A percentile compares a stretch with the other conserved stretches of the same genome.
These are phyloP conservation scores for Acrossocheilus wenchowensis DNA, from an alignment of 2,797 vertebrate species.

Conservation along the genomic window DNA sequence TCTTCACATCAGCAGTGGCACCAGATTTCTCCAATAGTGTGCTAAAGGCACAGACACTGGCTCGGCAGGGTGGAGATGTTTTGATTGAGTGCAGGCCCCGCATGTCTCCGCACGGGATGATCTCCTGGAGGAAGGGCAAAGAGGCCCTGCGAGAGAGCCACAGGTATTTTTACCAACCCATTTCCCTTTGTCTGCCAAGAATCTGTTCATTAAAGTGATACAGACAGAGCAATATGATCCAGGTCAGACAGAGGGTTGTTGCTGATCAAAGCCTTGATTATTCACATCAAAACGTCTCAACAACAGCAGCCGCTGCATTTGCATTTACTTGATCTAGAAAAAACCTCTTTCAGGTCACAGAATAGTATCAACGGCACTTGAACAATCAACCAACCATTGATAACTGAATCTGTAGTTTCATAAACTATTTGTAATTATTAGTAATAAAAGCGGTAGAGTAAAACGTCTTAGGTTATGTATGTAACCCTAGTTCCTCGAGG, in stretches of 20 bases:
- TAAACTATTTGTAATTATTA: background rate
- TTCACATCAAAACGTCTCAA: conserved; percentile 18
- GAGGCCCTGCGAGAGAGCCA: conserved; percentile 88
- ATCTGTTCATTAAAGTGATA: conserved; percentile 18
- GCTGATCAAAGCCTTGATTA: conserved; percentile 21
- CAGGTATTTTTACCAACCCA: conserved; percentile 79
- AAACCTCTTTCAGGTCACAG: background rate
- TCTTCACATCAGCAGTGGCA: conserved; percentile 80
- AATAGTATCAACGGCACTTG: background rate
- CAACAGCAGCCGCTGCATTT: background rate
- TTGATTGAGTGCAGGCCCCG: conserved; percentile 93
- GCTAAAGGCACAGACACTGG: conserved; percentile 89
- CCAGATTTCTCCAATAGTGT: conserved; percentile 94
- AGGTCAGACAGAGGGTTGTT: background rate
- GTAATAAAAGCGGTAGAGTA: background rate
- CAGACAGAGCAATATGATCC: conserved; percentile 10
- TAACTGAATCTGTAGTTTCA: background rate
- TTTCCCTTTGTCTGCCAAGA: conserved; percentile 3
- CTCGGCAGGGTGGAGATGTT: conserved; percentile 90
- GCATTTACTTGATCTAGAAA: conserved; percentile 23
- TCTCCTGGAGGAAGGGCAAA: conserved; percentile 93
- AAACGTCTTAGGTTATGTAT: too few relatives aligned
- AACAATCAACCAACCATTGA: conserved; percentile 20
- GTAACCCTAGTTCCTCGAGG: too few relatives aligned
- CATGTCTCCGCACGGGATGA: conserved; percentile 92